These are phyloP conservation scores for Drosophila athabasca DNA, from an alignment of 1,140 invertebrate species.

Conservation along the genomic window DNA sequence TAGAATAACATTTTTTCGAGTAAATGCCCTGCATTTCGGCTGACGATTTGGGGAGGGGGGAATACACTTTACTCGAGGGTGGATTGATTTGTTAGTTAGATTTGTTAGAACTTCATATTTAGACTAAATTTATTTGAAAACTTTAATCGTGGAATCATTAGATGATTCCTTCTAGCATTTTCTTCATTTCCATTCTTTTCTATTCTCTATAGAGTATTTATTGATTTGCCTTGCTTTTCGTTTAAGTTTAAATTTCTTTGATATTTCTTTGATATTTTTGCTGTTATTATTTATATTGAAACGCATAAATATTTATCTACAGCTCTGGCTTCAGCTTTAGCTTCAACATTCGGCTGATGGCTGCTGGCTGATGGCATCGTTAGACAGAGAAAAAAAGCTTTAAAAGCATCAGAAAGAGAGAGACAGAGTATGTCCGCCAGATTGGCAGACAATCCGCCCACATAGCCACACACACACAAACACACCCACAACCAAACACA, in stretches of 20 bases:
- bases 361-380: conserved; percentile 27
- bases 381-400: background rate
- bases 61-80: conserved; percentile 5
- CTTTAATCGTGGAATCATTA: too few species aligned
- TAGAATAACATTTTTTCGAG: conserved; percentile 20
- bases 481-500: too few species aligned
- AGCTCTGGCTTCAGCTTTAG: conserved; percentile 38
- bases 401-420: too few species aligned
- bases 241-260: conserved; percentile 28
- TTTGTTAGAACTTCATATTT: too few species aligned
- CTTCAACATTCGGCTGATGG: conserved; percentile 28
- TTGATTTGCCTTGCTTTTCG: too few species aligned
- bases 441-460: conserved; percentile 34
- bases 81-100: too few species aligned
- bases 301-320: conserved; percentile 75
- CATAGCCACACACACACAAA: background rate
- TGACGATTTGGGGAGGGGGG: background rate
- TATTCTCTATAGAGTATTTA: conserved; percentile 8
- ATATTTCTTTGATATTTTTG: conserved; percentile 40
- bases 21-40: conserved; percentile 12
- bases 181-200: background rate
- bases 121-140: too few species aligned
- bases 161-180: too few species aligned
- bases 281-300: conserved; percentile 75
- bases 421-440: conserved; percentile 1